Percentiles rank a stretch among this genome's conserved stretches.
phyloP scores from a whole-genome alignment of 2,888 invertebrate species.

The Dichetophora obliterata region DNA sequence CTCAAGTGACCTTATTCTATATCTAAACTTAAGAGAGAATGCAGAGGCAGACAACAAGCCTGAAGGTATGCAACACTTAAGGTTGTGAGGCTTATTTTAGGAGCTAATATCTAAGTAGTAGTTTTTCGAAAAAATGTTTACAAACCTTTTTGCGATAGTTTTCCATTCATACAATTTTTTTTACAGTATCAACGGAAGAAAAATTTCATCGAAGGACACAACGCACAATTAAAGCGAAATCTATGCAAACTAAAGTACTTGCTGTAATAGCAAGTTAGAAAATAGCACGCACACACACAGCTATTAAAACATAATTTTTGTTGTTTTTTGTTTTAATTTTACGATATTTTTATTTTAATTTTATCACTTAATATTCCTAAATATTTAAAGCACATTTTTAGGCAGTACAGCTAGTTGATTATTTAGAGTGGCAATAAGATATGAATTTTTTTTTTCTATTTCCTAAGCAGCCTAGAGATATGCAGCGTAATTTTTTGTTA shows the following conservation, averaged over 20 bases:
- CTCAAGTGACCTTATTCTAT: slow-evolving; percentile 19
- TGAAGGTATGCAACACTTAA: slow-evolving; percentile 7
- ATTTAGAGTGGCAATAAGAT: neutral
- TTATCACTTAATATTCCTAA: slow-evolving; percentile 10
- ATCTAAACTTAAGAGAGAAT: neutral
- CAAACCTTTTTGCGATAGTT: slow-evolving; percentile 68
- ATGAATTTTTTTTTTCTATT: neutral
- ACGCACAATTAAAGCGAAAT: slow-evolving; percentile 1
- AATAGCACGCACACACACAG: neutral
- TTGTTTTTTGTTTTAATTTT: neutral
- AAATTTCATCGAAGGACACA: neutral
- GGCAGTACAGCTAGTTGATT: slow-evolving; percentile 14
- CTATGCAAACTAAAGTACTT: neutral
- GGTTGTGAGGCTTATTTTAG: neutral
- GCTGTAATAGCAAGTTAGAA: neutral
- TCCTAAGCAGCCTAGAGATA: neutral
- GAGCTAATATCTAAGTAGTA: neutral
- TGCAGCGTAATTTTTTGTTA: neutral
- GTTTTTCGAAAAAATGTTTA: slow-evolving; percentile 21
- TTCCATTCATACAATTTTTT: slow-evolving; percentile 62
- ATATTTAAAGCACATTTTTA: slow-evolving; percentile 32
- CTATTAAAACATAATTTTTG: slow-evolving; percentile 4
- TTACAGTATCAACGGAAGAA: neutral
- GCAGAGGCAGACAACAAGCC: neutral
- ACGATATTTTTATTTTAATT: neutral